Base-by-base conservation (phyloP, 92 coral and sea anemone species). In the Parazoanthus darwini region DNA sequence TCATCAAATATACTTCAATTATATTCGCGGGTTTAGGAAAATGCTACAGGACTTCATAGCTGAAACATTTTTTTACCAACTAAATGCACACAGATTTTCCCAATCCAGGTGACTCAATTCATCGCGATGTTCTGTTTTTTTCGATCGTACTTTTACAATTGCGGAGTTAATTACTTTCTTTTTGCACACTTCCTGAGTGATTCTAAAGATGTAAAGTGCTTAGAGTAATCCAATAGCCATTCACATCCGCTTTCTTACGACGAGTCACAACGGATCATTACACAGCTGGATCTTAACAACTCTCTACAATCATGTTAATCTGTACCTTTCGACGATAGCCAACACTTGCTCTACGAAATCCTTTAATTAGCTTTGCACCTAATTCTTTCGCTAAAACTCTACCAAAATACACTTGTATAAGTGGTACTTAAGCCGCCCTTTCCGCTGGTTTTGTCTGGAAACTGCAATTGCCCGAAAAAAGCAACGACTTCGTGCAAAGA, bases 281-380 rank as follows among this genome's bases (percentile, higher is more conserved):
- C 65, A 50, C 82, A 79, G 82, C 82, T 51, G 82, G 36, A 33
- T 33, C 20, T 79, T 50, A 79, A 51, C 67, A n/a, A 33, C 66
- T 8, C 42, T 46, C 20, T 73, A 29, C 42, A 7, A 15, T 73
- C 43, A 14, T 73, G 38, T 50, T 79, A 50, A 79, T 51, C 37
- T n/a, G 23, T 54, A 50, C 8, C 66, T 79, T 36, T 79, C n/a
- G 82, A 79, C 66, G 67, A 79, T 51, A 22, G 58, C 23, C 66
- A 25, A 29, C 63, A 79, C 82, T 79, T 51, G 66, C 42, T 76
- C 25, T 79, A 50, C 67, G 44, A 79, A 79, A 79, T 79, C 67
- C 82, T 79, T 54, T 79, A 79, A 48, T 79, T 79, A 50, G 67
- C 66, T 79, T 79, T 50, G 20, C 63, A n/a, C 18, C 82, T 50